Evolutionary conservation across 2,113 vertebrate genomes (phyloP).

Genomic region (Strigops habroptila): DNA sequence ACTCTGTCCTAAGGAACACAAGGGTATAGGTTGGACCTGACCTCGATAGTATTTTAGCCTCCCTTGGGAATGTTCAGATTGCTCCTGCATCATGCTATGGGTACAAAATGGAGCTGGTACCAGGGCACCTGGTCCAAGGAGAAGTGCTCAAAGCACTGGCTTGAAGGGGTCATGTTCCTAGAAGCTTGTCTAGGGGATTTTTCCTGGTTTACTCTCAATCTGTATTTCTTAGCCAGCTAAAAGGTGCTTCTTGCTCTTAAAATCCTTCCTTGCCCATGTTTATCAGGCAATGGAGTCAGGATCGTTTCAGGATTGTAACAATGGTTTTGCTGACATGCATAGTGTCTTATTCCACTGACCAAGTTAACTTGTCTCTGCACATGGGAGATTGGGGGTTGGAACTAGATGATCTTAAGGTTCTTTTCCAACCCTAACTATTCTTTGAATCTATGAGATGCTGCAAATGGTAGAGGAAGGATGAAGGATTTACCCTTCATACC

Average conservation of each 20-base stretch:
- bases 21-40: accelerated
- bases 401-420: not conserved
- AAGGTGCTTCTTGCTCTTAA: not conserved
- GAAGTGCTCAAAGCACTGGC: not conserved
- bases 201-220: not conserved
- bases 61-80: not conserved
- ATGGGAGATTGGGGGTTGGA: not conserved
- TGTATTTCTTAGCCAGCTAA: not conserved
- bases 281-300: not conserved
- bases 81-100: not conserved
- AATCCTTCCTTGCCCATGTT: not conserved
- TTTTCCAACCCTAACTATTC: not conserved
- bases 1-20: accelerated
- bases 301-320: not conserved
- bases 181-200: not conserved
- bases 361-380: accelerated
- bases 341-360: not conserved
- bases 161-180: not conserved
- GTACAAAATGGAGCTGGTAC: not conserved
- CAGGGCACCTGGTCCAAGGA: not conserved
- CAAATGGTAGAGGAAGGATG: not conserved
- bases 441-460: not conserved
- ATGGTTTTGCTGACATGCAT: not conserved
- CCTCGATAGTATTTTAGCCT: not conserved
- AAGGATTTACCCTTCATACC: not conserved